A percentile compares a stretch with the other conserved stretches of the same genome.
These are phyloP conservation scores for Lagria hirta DNA, from an alignment of 2,888 invertebrate genomes.

Conservation along the genomic window DNA sequence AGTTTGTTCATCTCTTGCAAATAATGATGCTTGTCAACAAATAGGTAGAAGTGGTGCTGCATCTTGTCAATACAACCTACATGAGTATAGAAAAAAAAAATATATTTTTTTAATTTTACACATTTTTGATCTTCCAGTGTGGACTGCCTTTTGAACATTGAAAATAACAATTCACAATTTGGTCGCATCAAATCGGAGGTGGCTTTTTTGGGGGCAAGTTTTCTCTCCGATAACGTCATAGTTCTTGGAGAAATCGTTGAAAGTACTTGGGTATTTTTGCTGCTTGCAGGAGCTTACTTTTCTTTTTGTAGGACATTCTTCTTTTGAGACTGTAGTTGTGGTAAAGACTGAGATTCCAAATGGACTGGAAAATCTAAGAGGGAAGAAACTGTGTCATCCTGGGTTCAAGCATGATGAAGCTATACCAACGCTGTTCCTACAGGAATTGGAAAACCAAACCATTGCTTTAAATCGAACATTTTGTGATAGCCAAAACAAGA, in stretches of 20 bases:
- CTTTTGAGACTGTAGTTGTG: slow-evolving; percentile 64
- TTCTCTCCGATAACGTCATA: slow-evolving; percentile 52
- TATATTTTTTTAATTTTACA: slow-evolving; percentile 1
- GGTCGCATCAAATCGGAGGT: slow-evolving; percentile 66
- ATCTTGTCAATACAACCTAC: slow-evolving; percentile 30
- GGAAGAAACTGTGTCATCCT: slow-evolving; percentile 66
- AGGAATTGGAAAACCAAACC: slow-evolving; percentile 58
- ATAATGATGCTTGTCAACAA: slow-evolving; percentile 37
- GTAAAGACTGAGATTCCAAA: slow-evolving; percentile 56
- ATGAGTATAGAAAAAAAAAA: slow-evolving; percentile 30
- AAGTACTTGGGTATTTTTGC: slow-evolving; percentile 6
- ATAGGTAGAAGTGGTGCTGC: slow-evolving; percentile 34
- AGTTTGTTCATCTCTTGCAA: slow-evolving; percentile 32
- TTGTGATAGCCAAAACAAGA: slow-evolving; percentile 41
- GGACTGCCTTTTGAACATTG: slow-evolving; percentile 63
- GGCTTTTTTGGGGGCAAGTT: slow-evolving; percentile 57
- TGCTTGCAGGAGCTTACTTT: slow-evolving; percentile 3
- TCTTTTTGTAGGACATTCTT: slow-evolving; percentile 30
- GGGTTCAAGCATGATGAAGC: slow-evolving; percentile 59
- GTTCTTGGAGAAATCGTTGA: slow-evolving; percentile 55
- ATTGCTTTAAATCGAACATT: slow-evolving; percentile 34
- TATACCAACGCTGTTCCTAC: slow-evolving; percentile 64
- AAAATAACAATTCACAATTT: slow-evolving; percentile 59
- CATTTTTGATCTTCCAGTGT: slow-evolving; percentile 50
- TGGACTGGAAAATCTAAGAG: slow-evolving; percentile 56